phyloP scores from a whole-genome alignment of 2,113 vertebrate genomes.

The Benitochromis conjunctus region DNA sequence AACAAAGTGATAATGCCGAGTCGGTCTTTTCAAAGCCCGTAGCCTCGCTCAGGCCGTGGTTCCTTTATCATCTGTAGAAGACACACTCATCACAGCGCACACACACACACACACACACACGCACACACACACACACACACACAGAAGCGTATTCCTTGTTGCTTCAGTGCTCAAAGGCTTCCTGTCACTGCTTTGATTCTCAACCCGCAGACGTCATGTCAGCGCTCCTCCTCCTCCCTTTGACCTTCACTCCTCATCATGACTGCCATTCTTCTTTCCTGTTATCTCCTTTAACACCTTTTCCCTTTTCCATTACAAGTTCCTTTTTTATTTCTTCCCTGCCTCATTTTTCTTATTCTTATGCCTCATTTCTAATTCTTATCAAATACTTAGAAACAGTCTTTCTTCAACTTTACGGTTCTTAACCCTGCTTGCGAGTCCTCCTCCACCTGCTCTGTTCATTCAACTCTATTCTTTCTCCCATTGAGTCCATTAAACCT shows the following conservation, averaged over 20 bases:
- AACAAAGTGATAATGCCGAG: background rate
- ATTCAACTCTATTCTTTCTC: background rate
- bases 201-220: background rate
- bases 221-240: background rate
- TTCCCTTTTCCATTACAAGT: background rate
- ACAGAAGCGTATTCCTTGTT: background rate
- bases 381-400: background rate
- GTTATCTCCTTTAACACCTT: background rate
- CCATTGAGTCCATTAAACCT: background rate
- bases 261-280: background rate
- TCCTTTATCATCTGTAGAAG: background rate
- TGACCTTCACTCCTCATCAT: background rate
- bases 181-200: slow-evolving; percentile 35
- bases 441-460: background rate
- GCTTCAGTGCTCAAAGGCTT: slow-evolving; percentile 30
- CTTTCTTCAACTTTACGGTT: background rate
- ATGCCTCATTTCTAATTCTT: background rate
- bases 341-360: background rate
- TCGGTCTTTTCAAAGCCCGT: slow-evolving; percentile 20
- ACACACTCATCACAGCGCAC: background rate
- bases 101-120: background rate
- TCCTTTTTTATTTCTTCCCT: background rate
- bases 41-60: background rate
- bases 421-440: background rate
- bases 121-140: background rate